These are phyloP conservation scores for Noctua fimbriata DNA, from an alignment of 2,888 invertebrate species.

Conservation along the genomic window DNA sequence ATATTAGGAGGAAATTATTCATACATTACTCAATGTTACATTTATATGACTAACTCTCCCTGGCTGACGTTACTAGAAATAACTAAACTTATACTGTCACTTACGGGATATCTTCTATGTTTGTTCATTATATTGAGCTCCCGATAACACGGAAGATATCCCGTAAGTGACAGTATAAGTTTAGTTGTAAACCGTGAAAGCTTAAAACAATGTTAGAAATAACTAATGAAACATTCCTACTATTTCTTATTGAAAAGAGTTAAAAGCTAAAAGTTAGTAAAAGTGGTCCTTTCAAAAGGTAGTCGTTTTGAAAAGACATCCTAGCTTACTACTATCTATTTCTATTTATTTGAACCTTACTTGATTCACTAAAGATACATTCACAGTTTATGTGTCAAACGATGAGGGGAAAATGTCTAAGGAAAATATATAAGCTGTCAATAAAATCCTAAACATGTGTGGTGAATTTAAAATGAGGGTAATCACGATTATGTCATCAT, in stretches of 20 bases:
- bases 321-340: background rate
- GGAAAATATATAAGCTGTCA: background rate
- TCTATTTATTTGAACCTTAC: background rate
- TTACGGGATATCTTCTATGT: too few relatives aligned
- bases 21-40: background rate
- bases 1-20: background rate
- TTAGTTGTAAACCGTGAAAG: too few relatives aligned
- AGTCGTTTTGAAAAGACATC: background rate
- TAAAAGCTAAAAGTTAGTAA: background rate
- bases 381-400: background rate
- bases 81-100: too few relatives aligned
- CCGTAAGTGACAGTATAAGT: too few relatives aligned
- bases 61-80: background rate
- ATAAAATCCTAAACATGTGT: slow-evolving; percentile 17
- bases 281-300: background rate
- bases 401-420: slow-evolving; percentile 8
- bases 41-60: background rate
- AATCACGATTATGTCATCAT: slow-evolving; percentile 12
- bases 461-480: background rate
- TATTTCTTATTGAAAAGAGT: background rate
- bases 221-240: background rate
- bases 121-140: too few relatives aligned
- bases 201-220: too few relatives aligned
- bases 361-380: background rate
- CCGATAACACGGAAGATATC: too few relatives aligned